phyloP scores from a whole-genome alignment of 2,797 vertebrate species.

The Characodon lateralis region DNA sequence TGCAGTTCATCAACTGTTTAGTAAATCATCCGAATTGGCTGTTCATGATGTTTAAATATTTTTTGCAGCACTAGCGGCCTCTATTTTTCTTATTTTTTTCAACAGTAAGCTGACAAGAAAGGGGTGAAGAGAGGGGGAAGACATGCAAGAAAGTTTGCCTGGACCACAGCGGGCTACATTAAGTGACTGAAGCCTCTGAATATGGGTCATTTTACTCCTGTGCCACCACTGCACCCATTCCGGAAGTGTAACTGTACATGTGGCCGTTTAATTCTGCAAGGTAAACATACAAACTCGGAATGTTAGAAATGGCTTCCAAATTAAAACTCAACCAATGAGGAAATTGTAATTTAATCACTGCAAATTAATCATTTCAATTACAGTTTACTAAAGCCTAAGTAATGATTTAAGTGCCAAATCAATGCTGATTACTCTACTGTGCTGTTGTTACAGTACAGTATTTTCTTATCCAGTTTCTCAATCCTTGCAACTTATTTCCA shows the following conservation, averaged over 20 bases:
- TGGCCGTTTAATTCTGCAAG: conserved; percentile 25
- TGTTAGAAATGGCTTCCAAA: conserved; percentile 24
- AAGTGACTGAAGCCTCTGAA: no score
- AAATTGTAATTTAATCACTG: conserved; percentile 18
- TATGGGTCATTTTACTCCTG: no score
- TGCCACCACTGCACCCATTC: no score
- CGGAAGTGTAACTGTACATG: conserved; percentile 5
- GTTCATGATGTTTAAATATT: conserved; percentile 4
- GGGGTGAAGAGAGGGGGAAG: no score
- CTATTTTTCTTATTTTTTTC: no score
- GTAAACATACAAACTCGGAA: conserved; percentile 13
- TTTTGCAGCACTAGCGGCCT: no score
- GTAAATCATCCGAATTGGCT: not conserved
- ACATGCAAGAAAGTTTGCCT: no score
- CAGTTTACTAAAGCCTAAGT: not conserved
- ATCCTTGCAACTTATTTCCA: not conserved
- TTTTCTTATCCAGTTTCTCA: not conserved
- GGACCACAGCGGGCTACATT: no score
- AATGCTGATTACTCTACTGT: conserved; percentile 1
- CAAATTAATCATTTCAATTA: not conserved
- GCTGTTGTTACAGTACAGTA: not conserved
- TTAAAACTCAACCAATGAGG: conserved; percentile 18
- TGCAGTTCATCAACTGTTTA: conserved; percentile 15
- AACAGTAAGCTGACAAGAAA: no score
- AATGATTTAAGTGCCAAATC: not conserved